These are phyloP conservation scores for Halesus radiatus DNA, from an alignment of 1,140 invertebrate genomes.

Conservation along the genomic window DNA sequence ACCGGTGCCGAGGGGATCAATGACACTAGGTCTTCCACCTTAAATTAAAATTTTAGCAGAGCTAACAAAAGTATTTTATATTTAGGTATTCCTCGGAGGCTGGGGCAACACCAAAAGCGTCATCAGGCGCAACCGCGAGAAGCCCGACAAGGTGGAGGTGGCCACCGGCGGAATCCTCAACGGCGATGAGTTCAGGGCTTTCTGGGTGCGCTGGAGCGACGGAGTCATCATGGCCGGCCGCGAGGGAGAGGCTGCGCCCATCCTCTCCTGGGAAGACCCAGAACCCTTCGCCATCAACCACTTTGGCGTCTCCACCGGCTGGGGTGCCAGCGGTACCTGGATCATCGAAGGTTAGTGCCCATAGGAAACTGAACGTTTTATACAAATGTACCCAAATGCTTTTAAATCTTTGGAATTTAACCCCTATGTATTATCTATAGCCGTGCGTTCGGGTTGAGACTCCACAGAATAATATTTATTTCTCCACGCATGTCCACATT, in stretches of 20 bases:
- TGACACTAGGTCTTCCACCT: too few relatives aligned
- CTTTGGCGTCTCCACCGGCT: constrained; percentile 87
- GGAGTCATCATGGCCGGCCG: constrained; percentile 77
- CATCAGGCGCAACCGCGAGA: constrained; percentile 82
- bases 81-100: constrained; percentile 84
- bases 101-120: constrained; percentile 89
- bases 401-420: constrained; percentile 9
- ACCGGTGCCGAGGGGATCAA: too few relatives aligned
- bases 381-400: constrained; percentile 39
- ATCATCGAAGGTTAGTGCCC: constrained; percentile 79
- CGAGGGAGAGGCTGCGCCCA: constrained; percentile 78
- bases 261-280: constrained; percentile 79
- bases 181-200: constrained; percentile 80
- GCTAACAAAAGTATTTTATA: background rate
- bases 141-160: constrained; percentile 82
- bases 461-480: too few relatives aligned
- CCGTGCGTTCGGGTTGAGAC: background rate
- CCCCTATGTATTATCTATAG: background rate
- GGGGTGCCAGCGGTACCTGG: constrained; percentile 88
- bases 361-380: background rate
- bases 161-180: constrained; percentile 80
- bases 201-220: constrained; percentile 85
- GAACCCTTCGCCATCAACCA: constrained; percentile 78
- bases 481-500: background rate
- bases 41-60: too few relatives aligned